Conservation (phyloP, 1,140 invertebrate genomes). For the Tigriopus japonicus region DNA sequence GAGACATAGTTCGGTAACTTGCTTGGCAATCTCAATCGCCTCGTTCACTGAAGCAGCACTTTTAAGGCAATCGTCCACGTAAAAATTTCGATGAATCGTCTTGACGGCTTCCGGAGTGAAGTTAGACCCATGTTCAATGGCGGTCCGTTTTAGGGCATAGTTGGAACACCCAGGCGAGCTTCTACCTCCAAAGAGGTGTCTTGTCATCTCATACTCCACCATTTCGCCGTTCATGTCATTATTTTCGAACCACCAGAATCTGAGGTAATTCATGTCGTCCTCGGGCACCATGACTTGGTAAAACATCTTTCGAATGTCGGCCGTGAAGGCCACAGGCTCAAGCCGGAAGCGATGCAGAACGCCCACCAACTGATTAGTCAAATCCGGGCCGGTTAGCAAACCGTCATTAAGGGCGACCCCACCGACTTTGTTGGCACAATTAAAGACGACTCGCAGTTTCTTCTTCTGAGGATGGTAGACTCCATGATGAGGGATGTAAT, state of each 20-base stretch:
- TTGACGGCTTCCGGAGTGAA: no score
- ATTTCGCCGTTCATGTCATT: not conserved
- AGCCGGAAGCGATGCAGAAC: constrained; percentile 21
- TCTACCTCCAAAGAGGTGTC: not conserved
- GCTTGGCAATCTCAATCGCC: no score
- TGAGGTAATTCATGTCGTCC: not conserved
- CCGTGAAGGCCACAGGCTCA: constrained; percentile 18
- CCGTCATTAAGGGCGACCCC: constrained; percentile 19
- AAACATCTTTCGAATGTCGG: constrained; percentile 22
- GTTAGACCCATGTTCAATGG: not conserved
- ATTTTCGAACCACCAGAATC: not conserved
- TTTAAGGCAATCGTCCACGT: no score
- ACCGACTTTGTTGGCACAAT: constrained; percentile 17
- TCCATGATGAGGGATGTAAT: constrained; percentile 20
- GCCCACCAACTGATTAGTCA: constrained; percentile 18
- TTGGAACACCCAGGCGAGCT: not conserved
- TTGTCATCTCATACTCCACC: not conserved
- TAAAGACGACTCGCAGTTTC: constrained; percentile 22
- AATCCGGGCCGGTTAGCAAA: constrained; percentile 20
- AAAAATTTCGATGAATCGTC: no score
- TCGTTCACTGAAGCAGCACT: no score
- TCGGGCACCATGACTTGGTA: constrained; percentile 15
- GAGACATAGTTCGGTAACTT: no score
- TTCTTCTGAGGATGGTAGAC: constrained; percentile 19
- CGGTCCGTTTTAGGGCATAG: not conserved